These are phyloP conservation scores for Adelphocoris suturalis DNA, from an alignment of 2,888 invertebrate species.

Conservation along the genomic window DNA sequence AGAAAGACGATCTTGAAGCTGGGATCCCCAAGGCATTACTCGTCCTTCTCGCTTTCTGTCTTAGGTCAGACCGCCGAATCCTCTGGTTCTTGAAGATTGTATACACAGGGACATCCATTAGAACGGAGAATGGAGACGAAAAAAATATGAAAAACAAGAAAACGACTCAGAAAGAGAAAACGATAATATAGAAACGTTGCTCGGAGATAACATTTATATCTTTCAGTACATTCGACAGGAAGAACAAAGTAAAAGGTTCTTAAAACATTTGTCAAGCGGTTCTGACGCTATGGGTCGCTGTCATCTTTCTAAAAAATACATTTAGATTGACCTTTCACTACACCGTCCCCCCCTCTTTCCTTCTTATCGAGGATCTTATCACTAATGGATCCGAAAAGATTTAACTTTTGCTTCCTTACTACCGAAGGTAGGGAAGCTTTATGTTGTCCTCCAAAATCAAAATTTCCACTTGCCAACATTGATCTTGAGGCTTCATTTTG, in stretches of 20 bases:
- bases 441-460: too few species aligned
- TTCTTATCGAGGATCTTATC: too few species aligned
- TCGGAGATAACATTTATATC: slow-evolving; percentile 10
- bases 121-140: not conserved
- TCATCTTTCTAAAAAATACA: too few species aligned
- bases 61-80: not conserved
- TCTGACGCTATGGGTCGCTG: too few species aligned
- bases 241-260: not conserved
- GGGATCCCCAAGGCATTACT: slow-evolving; percentile 24
- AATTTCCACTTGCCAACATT: too few species aligned
- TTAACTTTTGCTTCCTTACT: too few species aligned
- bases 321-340: too few species aligned
- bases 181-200: not conserved
- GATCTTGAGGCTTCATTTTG: too few species aligned
- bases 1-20: slow-evolving; percentile 46
- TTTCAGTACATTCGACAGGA: not conserved
- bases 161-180: not conserved
- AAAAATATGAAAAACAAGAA: not conserved
- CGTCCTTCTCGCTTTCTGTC: not conserved
- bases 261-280: not conserved
- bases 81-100: not conserved
- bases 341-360: too few species aligned
- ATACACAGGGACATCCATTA: not conserved
- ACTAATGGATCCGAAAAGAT: too few species aligned
- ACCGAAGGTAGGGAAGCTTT: too few species aligned